Base-by-base conservation (phyloP, 2,888 invertebrate genomes). In the Lycophotia porphyrea region DNA sequence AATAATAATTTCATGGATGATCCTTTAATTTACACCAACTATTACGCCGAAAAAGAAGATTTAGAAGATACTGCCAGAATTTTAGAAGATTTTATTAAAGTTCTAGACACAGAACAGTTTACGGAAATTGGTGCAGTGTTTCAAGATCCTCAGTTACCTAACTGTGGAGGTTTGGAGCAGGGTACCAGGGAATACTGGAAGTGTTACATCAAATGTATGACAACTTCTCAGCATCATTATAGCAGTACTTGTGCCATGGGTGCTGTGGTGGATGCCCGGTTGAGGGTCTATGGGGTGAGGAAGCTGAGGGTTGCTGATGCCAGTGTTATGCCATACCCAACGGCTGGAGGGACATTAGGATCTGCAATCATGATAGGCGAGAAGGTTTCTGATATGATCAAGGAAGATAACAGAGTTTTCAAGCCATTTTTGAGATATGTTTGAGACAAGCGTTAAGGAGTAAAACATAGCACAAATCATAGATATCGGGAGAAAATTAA, bases 311-410 rank as follows among this genome's bases (percentile, higher is more conserved):
- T 91, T 2, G 91, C 85, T 2, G 91, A 91, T 67, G 87, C 86
- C 36, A 91, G 91, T 69, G 73, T 89, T 0, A 91, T 97, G 96
- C 97, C 97, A 0, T 91, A 60, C 18, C 77, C 92, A 21, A 96
- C 97, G 0, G 92, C 95, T 0, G 96, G 97, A 1, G 97, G 97
- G 0, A 97, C 97, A 84, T 96, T 96, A 0, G 97, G 97, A 0
- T 96, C 97, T 0, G 82, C 87, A 2, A 84, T 91, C n/a, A 90
- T 91, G 90, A 87, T 92, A 27, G 91, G 85, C 0, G 92, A 92
- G 61, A 89, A 89, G 73, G 89, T 82, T 81, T 75, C 81, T 1
- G 85, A 79, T 65, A 70, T 49, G 88, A 91, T 82, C 78, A 86
- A 78, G 84, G 89, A 80, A 73, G 77, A 85, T 39, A 78, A 78